phyloP scores from a whole-genome alignment of 2,888 invertebrate species.

The Philonicus albiceps region DNA sequence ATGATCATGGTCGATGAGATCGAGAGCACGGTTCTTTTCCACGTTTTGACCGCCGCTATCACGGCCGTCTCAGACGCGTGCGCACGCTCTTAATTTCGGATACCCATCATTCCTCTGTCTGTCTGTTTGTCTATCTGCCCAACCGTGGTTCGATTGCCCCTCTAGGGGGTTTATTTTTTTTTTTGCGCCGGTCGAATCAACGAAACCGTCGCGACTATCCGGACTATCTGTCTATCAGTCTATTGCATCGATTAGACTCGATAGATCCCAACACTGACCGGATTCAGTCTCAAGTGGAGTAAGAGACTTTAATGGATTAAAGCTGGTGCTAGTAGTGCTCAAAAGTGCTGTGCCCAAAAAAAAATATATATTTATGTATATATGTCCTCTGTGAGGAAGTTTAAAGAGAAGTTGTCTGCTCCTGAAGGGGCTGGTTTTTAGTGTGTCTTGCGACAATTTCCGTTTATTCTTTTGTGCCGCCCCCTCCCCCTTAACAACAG shows the following conservation, averaged over 20 bases:
- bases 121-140: neutral
- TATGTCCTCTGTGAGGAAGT: neutral
- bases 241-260: neutral
- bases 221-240: neutral
- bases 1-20: neutral
- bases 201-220: neutral
- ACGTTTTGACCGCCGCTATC: neutral
- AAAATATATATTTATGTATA: neutral
- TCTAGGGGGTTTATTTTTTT: too few relatives aligned
- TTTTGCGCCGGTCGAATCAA: neutral
- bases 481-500: neutral
- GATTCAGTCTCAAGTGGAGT: neutral
- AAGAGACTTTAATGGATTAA: neutral
- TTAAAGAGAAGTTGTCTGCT: neutral
- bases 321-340: neutral
- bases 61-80: neutral
- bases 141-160: neutral
- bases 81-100: neutral
- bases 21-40: neutral
- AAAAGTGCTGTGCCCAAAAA: neutral
- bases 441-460: neutral
- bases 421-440: neutral
- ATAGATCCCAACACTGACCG: neutral
- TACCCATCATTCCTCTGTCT: neutral
- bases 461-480: slow-evolving; percentile 1